These are phyloP conservation scores for Amphiprion clarkii DNA, from an alignment of 2,797 vertebrate species.

Conservation along the genomic window DNA sequence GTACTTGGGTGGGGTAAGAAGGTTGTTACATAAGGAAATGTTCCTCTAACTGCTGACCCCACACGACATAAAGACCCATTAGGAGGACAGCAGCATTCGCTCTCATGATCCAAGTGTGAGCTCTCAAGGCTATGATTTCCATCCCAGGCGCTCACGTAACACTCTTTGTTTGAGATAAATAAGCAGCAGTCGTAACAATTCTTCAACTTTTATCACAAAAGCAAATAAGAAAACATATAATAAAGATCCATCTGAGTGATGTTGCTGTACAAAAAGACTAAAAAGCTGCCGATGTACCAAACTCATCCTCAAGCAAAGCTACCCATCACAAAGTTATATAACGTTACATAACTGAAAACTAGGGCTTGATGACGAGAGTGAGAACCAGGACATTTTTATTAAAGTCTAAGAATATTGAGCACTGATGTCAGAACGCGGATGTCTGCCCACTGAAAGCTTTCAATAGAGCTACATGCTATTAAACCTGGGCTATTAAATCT, in stretches of 20 bases:
- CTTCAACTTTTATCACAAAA: neutral
- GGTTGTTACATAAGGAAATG: constrained; percentile 70
- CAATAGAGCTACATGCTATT: neutral
- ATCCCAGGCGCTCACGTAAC: constrained; percentile 3
- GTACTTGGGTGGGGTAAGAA: constrained; percentile 45
- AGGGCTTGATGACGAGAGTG: constrained; percentile 32
- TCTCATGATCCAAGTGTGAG: constrained; percentile 36
- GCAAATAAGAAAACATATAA: neutral
- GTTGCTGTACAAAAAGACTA: constrained; percentile 4
- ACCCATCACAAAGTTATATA: constrained; percentile 71
- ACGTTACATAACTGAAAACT: constrained; percentile 73
- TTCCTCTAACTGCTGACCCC: constrained; percentile 72
- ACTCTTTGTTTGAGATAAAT: constrained; percentile 11
- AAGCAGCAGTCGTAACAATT: neutral
- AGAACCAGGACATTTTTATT: constrained; percentile 18
- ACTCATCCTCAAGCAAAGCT: constrained; percentile 44
- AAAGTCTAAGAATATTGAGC: constrained; percentile 15
- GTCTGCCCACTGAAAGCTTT: constrained; percentile 29
- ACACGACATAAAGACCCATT: constrained; percentile 59
- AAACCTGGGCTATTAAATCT: neutral
- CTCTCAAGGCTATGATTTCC: constrained; percentile 17
- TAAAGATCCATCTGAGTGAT: neutral
- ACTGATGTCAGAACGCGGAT: constrained; percentile 11
- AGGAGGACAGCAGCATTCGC: constrained; percentile 37
- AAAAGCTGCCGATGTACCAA: constrained; percentile 29